phyloP scores from a whole-genome alignment of 2,888 invertebrate genomes.

The Cinara cedri region DNA sequence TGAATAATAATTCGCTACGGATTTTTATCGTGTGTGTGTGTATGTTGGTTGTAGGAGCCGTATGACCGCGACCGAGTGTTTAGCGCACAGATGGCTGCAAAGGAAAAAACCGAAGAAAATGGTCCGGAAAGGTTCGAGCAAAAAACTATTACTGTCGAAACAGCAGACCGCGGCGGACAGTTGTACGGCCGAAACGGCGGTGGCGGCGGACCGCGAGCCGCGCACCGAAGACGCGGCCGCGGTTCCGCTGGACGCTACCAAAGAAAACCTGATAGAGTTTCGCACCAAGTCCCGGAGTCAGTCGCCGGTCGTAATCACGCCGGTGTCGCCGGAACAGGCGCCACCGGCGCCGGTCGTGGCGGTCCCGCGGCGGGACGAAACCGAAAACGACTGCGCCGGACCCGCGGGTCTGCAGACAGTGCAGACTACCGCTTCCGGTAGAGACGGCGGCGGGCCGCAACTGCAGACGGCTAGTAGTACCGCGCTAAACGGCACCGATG shows the following conservation, averaged over 20 bases:
- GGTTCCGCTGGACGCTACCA: constrained; percentile 16
- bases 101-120: constrained; percentile 63
- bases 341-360: not conserved
- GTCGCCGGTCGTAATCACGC: constrained; percentile 4
- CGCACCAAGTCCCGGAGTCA: constrained; percentile 38
- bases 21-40: constrained; percentile 47
- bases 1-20: constrained; percentile 11
- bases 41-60: constrained; percentile 69
- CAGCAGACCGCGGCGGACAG: not conserved
- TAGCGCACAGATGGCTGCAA: constrained; percentile 85
- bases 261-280: constrained; percentile 40
- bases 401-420: not conserved
- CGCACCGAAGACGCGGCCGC: not conserved
- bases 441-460: not conserved
- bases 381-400: not conserved
- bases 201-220: not conserved
- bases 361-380: too few species aligned
- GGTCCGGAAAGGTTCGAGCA: constrained; percentile 32
- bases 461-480: not conserved
- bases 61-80: constrained; percentile 83
- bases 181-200: not conserved
- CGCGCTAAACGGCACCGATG: not conserved
- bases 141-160: not conserved
- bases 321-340: not conserved
- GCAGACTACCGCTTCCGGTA: too few species aligned